Evolutionary conservation across 2,888 invertebrate species (phyloP).

Genomic region (Epinotia ramella): DNA sequence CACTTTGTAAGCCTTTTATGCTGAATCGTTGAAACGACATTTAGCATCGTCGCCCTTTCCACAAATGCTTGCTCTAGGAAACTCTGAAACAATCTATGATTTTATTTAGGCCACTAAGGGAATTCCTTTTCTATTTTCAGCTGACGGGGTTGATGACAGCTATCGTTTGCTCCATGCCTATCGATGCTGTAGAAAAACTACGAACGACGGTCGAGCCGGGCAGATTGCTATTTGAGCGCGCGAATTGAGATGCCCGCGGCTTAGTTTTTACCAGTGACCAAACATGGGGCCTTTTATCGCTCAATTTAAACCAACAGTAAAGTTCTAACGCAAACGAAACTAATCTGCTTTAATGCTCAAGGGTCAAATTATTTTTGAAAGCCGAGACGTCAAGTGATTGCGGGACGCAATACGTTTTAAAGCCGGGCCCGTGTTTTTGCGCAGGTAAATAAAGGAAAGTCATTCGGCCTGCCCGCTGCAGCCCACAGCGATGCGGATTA

Average conservation of each 20-base stretch:
- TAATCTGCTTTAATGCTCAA: neutral
- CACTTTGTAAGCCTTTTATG: constrained; percentile 50
- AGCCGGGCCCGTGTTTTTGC: constrained; percentile 25
- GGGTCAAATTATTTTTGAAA: constrained; percentile 14
- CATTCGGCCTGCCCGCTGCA: constrained; percentile 13
- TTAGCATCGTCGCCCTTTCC: neutral
- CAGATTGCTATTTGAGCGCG: constrained; percentile 28
- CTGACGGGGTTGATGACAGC: constrained; percentile 18
- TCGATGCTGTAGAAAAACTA: constrained; percentile 26
- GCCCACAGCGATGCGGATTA: neutral
- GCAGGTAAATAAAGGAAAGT: constrained; percentile 40
- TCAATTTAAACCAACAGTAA: constrained; percentile 9
- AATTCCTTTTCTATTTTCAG: constrained; percentile 19
- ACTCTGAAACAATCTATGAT: neutral
- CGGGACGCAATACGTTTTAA: neutral
- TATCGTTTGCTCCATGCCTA: constrained; percentile 13
- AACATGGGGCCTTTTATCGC: constrained; percentile 28
- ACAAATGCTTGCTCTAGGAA: neutral
- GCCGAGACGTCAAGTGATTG: constrained; percentile 17
- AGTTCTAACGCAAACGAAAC: neutral
- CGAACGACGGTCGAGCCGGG: constrained; percentile 11
- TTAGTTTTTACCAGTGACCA: constrained; percentile 28
- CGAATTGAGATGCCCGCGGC: constrained; percentile 23
- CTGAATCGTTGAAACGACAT: constrained; percentile 49
- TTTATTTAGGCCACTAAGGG: constrained; percentile 15